Evolutionary conservation across 2,797 vertebrate species (phyloP), one percentile per base, ranked within the genome.

Genomic region (Molossus molossus): DNA sequence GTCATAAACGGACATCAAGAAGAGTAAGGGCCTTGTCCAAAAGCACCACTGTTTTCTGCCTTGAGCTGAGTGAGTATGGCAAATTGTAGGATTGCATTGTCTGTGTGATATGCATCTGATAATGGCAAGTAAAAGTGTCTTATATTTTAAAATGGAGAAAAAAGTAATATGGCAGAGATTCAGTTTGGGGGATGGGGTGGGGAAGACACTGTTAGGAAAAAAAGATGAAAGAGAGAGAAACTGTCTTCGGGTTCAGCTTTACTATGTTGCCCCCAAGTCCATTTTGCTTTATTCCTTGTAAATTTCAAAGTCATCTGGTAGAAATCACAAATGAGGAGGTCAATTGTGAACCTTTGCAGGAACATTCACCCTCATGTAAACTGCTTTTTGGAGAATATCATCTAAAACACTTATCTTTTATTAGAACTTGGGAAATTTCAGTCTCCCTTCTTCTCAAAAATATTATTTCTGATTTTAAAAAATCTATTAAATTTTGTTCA

Each of bases 401-500:
- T 64, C 29, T 40, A 58, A 79, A 84, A 85, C 45, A 57, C 9
- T 92, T 3, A 33, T 90, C 18, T 76, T 67, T 83, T 69, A 81
- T 17, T 15, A 58, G 65, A 82, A 67, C 55, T 77, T 62, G 62
- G 29, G 82, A 69, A 73, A 73, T 67, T 80, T 67, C 45, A 58
- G 6, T 67, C 40, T 90, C 14, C 20, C 40, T 75, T 72, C 11
- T 23, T 65, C 27, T 85, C 69, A 69, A 76, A 5, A 33, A 9
- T 60, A 70, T n/a, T 79, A 65, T 79, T 89, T 94, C 23, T 33
- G 15, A 85, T 21, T 73, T 80, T 62, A 37, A 27, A 77, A 95
- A 62, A 62, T 5, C 6, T 55, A 15, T 75, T 60, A 40, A 2
- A 69, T 87, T 69, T 87, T 18, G 29, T 77, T 57, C 29, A 80